Percentiles rank a stretch among this genome's conserved stretches.
Evolutionary conservation across 1,140 invertebrate species (phyloP).

Genomic region (Steinernema khuongi): DNA sequence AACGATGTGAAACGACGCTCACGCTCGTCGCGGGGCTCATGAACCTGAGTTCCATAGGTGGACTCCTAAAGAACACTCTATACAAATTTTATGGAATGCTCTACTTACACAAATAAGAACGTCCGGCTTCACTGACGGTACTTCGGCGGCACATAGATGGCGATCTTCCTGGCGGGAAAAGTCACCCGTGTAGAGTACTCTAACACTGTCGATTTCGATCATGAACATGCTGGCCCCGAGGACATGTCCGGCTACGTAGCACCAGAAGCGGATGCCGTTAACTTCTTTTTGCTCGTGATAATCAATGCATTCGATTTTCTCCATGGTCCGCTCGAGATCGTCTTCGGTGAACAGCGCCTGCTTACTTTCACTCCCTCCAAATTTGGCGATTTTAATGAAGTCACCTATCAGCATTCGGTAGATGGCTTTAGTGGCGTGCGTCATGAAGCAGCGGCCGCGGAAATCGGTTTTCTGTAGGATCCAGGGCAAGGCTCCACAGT

Average conservation of each 20-base stretch:
- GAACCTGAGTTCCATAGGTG: conserved; percentile 97
- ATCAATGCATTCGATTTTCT: conserved; percentile 80
- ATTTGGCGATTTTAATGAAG: conserved; percentile 88
- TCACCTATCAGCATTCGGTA: conserved; percentile 96
- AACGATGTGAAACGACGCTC: conserved; percentile 83
- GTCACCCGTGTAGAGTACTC: conserved; percentile 94
- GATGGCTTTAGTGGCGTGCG: conserved; percentile 98
- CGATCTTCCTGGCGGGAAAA: conserved; percentile 97
- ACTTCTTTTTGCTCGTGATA: conserved; percentile 76
- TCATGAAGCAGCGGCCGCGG: conserved; percentile 98
- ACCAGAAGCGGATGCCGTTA: conserved; percentile 88
- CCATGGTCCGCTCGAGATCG: conserved; percentile 93
- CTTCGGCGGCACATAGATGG: conserved; percentile 97
- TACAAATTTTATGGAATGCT: conserved; percentile 1
- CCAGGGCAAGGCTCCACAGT: conserved; percentile 95
- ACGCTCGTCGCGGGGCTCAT: conserved; percentile 92
- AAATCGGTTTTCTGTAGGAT: conserved; percentile 95
- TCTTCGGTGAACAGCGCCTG: conserved; percentile 96
- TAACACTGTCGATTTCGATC: conserved; percentile 97
- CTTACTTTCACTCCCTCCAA: conserved; percentile 60
- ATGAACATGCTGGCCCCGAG: conserved; percentile 99
- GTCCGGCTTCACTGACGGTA: conserved; percentile 88
- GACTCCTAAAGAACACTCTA: conserved; percentile 70
- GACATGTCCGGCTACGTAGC: conserved; percentile 97
- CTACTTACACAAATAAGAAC: conserved; percentile 71